Conservation (phyloP, 2,797 vertebrate species). For the Poecilia velifera region DNA sequence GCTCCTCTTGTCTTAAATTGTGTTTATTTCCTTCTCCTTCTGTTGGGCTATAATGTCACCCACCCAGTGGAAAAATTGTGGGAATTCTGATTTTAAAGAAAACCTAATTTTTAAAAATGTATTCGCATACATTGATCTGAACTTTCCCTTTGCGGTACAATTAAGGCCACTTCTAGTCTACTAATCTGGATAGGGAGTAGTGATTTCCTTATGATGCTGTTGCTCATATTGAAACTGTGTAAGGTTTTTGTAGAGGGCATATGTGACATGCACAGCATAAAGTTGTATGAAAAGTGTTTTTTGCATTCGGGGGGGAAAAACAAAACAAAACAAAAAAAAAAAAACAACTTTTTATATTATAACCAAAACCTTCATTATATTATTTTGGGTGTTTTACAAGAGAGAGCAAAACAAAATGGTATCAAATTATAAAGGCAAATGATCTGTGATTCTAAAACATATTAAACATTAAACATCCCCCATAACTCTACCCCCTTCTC, state of each 20-base stretch:
- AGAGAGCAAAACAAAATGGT: neutral
- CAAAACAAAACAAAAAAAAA: too few relatives aligned
- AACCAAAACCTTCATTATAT: neutral
- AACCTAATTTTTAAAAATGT: neutral
- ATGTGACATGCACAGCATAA: neutral
- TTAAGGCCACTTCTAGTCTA: too few relatives aligned
- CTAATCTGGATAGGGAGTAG: neutral
- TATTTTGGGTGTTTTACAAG: neutral
- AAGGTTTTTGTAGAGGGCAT: neutral
- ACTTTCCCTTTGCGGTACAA: too few relatives aligned
- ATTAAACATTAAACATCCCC: too few relatives aligned
- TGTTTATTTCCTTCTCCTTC: conserved; percentile 14
- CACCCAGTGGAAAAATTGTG: too few relatives aligned
- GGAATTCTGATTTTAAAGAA: too few relatives aligned
- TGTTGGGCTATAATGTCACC: conserved; percentile 9
- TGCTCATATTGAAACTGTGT: neutral
- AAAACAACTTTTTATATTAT: neutral
- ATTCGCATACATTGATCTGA: too few relatives aligned
- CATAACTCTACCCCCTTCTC: neutral
- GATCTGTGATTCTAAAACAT: neutral
- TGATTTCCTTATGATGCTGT: neutral
- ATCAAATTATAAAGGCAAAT: neutral
- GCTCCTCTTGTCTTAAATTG: conserved; percentile 16
- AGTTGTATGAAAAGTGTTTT: neutral
- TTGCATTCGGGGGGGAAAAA: neutral